Percentiles rank a stretch among this genome's conserved stretches.
phyloP scores from a whole-genome alignment of 2,113 vertebrate genomes.

The Mormoops blainvillei region DNA sequence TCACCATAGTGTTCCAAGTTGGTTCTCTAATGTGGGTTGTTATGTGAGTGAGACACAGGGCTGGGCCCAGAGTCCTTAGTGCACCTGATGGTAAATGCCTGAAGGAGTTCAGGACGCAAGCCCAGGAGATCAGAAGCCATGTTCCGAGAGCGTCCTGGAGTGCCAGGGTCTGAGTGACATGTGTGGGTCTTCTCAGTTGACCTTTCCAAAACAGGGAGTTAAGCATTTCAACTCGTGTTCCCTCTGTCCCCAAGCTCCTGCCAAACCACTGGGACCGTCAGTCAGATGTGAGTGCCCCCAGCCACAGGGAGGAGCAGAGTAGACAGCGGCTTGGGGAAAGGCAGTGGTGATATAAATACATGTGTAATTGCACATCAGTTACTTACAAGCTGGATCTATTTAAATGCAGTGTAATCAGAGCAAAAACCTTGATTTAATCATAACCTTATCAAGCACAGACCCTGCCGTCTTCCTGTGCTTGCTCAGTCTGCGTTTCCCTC shows the following conservation, averaged over 20 bases:
- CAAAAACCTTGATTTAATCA: slow-evolving; percentile 84
- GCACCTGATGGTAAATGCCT: not conserved
- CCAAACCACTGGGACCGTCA: not conserved
- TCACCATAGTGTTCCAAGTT: not conserved
- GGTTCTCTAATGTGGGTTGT: not conserved
- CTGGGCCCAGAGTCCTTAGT: not conserved
- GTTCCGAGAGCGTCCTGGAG: not conserved
- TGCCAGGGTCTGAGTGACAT: not conserved
- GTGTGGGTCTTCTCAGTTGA: not conserved
- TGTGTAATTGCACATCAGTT: slow-evolving; percentile 86
- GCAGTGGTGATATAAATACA: slow-evolving; percentile 83
- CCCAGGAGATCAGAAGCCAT: not conserved
- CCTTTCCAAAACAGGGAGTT: not conserved
- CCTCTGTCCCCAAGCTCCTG: too few relatives aligned
- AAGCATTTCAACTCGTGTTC: fast-evolving
- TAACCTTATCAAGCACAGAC: slow-evolving; percentile 77
- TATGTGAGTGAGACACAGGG: not conserved
- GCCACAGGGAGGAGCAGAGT: slow-evolving; percentile 71
- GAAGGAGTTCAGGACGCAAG: not conserved
- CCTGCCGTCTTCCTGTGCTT: slow-evolving; percentile 64
- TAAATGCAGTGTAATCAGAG: slow-evolving; percentile 84
- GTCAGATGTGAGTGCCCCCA: not conserved
- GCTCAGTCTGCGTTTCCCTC: not conserved
- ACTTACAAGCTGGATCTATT: slow-evolving; percentile 84
- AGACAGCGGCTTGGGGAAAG: slow-evolving; percentile 77